Base-by-base conservation (phyloP, 2,797 vertebrate species). In the Leuciscus waleckii region DNA sequence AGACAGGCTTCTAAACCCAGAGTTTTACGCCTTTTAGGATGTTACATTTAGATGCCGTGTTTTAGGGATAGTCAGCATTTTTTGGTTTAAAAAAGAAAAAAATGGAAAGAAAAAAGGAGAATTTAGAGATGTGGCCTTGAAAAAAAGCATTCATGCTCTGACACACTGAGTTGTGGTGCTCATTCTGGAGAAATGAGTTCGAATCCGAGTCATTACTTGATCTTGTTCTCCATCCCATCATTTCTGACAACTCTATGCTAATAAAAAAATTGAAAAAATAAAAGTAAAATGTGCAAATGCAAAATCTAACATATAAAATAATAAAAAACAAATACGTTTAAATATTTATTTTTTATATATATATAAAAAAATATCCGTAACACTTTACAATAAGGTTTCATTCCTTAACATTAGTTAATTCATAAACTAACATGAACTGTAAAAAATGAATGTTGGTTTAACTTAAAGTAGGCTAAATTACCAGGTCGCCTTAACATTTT, bases 1-100 rank as follows among this genome's bases (percentile, higher is more conserved):
- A 88, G 32, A 51, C 71, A 78, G 26, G 41, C 78, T 87, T 83
- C 35, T 37, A 65, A 83, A 54, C 56, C 39, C n/a, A 73, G 26
- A 85, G 26, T 80, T 68, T 46, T 26, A 79, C n/a, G 68, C 77
- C 39, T 56, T 69, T n/a, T 78, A 41, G 32, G 70, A 75, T 35
- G 79, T 68, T 68, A 76, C 65, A 19, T 35, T 68, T 19, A 46
- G 13, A 39, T 80, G 54, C 58, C 37, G 46, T 68, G 58, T 77
- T 81, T 77, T 58, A 13, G 74, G 46, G 43, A 71, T n/a, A 74
- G 1, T 49, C n/a, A 56, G 46, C 35, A 54, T 39, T 65, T 35
- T 13, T 32, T 61, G 37, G 26, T 58, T 58, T 11, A 7, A 26
- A 67, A 67, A 67, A 67, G 0, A 9, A 35, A n/a, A 56, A 61